These are phyloP conservation scores for Bombyx mandarina DNA, from an alignment of 1,140 invertebrate species.

Conservation along the genomic window DNA sequence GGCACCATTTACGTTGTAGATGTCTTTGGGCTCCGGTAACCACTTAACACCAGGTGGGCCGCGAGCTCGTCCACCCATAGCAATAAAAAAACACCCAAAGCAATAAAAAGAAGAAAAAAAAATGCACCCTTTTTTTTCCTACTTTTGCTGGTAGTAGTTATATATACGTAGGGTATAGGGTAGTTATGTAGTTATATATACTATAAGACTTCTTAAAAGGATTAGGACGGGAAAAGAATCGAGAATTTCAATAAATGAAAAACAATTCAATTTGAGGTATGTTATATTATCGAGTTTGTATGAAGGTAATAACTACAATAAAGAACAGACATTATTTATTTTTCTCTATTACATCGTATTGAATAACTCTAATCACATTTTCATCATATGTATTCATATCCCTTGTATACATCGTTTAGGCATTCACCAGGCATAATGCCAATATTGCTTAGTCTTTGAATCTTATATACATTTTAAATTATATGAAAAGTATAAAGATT, in stretches of 20 bases:
- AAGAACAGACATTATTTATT: constrained; percentile 64
- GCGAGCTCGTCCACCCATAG: too few species aligned
- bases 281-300: constrained; percentile 69
- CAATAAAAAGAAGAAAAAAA: too few species aligned
- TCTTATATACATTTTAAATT: constrained; percentile 38
- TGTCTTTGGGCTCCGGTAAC: too few species aligned
- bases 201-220: too few species aligned
- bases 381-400: constrained; percentile 59
- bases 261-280: constrained; percentile 58
- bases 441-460: constrained; percentile 53
- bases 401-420: constrained; percentile 60
- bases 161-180: too few species aligned
- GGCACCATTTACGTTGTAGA: too few species aligned
- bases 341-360: constrained; percentile 55
- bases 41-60: too few species aligned
- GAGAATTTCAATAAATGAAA: constrained; percentile 37
- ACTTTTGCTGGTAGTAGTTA: too few species aligned
- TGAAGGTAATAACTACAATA: constrained; percentile 69
- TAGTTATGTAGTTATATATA: too few species aligned
- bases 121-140: too few species aligned
- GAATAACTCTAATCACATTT: constrained; percentile 63
- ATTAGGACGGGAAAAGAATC: too few species aligned
- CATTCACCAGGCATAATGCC: constrained; percentile 55
- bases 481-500: constrained; percentile 11
- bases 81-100: too few species aligned